Percentiles rank a stretch among this genome's conserved stretches.
phyloP scores from a whole-genome alignment of 2,797 vertebrate genomes.

The Morelia viridis region DNA sequence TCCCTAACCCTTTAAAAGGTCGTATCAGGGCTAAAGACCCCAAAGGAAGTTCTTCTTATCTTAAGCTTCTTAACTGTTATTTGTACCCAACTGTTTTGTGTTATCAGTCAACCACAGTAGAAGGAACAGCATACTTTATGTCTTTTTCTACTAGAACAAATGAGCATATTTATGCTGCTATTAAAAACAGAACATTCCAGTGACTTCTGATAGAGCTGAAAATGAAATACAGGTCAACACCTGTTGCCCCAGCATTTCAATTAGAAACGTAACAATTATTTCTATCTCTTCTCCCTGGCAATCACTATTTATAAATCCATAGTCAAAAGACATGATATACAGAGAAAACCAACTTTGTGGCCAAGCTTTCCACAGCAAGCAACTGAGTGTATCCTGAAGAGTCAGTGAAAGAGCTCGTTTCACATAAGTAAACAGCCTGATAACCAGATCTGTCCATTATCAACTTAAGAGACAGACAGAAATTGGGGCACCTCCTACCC shows the following conservation, averaged over 20 bases:
- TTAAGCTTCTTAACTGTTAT: background rate
- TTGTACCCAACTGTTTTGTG: background rate
- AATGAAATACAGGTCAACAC: background rate
- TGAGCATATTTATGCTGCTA: background rate
- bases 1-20: background rate
- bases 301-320: background rate
- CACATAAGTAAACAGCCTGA: background rate
- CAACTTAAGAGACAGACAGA: background rate
- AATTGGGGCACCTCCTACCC: background rate
- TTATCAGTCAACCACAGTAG: background rate
- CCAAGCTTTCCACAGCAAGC: background rate
- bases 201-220: background rate
- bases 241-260: background rate
- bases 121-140: background rate
- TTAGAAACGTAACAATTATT: background rate
- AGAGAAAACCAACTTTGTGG: background rate
- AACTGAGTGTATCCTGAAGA: background rate
- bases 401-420: background rate
- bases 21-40: background rate
- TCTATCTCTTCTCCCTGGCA: background rate
- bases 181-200: background rate
- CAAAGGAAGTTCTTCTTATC: background rate
- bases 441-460: background rate
- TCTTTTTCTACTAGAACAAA: background rate
- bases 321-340: background rate